A percentile compares a stretch with the other conserved stretches of the same genome.
phyloP scores from a whole-genome alignment of 2,888 invertebrate species.

The Lasiommata megera region DNA sequence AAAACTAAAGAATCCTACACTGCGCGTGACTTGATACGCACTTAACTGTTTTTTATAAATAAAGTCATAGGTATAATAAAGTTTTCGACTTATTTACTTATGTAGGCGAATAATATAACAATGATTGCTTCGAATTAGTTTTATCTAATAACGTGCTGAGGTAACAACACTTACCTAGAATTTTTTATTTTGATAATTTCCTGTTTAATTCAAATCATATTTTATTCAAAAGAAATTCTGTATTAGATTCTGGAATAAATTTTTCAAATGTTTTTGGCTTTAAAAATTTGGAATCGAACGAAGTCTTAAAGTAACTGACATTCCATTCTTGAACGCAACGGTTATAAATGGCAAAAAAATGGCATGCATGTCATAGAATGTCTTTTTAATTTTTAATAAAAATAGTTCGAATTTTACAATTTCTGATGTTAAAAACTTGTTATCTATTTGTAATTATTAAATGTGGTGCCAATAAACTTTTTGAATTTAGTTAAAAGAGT shows the following conservation, averaged over 20 bases:
- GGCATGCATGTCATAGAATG: conserved; percentile 75
- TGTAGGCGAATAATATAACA: too few species aligned
- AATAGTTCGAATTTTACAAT: conserved; percentile 51
- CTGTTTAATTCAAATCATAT: too few species aligned
- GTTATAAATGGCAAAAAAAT: conserved; percentile 64
- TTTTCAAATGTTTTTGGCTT: not conserved
- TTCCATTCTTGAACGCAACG: conserved; percentile 60
- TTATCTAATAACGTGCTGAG: too few species aligned
- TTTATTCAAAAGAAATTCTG: too few species aligned
- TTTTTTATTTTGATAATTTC: too few species aligned
- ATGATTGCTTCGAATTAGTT: too few species aligned
- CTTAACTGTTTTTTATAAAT: too few species aligned
- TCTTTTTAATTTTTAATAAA: conserved; percentile 59
- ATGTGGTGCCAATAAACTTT: conserved; percentile 48
- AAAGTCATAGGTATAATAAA: too few species aligned
- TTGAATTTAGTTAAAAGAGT: conserved; percentile 40
- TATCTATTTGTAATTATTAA: conserved; percentile 33
- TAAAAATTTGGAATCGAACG: conserved; percentile 46
- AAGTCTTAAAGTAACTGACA: conserved; percentile 41
- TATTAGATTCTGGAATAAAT: not conserved
- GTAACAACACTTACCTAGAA: too few species aligned
- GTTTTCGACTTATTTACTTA: too few species aligned
- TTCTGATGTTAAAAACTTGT: conserved; percentile 37
- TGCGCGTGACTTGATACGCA: too few species aligned
- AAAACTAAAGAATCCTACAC: too few species aligned